Percentiles rank a stretch among this genome's conserved stretches.
Evolutionary conservation across 1,140 invertebrate species (phyloP).

Genomic region (Spodoptera litura): DNA sequence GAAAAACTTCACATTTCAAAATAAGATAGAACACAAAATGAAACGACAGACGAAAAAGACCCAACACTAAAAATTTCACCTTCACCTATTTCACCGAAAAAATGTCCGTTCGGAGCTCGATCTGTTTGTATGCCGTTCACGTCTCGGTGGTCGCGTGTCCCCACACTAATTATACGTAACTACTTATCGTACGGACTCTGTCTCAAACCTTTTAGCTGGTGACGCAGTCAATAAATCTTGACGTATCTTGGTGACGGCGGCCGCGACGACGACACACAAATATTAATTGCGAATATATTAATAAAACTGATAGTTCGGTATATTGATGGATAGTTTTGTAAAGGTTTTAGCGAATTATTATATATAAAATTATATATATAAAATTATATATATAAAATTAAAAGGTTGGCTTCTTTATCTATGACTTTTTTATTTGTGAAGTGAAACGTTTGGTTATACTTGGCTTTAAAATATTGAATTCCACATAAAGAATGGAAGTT

Average conservation of each 20-base stretch:
- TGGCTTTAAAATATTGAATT: too few relatives aligned
- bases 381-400: too few relatives aligned
- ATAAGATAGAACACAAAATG: neutral
- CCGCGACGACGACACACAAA: conserved; percentile 51
- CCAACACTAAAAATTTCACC: neutral
- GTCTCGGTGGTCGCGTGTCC: conserved; percentile 74
- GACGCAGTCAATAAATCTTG: conserved; percentile 74
- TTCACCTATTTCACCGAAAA: conserved; percentile 25
- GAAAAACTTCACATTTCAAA: neutral
- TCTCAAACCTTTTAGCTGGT: conserved; percentile 75
- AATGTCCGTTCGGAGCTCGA: neutral
- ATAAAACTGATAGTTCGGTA: conserved; percentile 47
- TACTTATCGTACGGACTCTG: conserved; percentile 71
- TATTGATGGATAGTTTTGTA: conserved; percentile 28
- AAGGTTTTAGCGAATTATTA: conserved; percentile 22
- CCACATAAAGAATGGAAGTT: too few relatives aligned
- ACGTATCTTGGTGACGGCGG: conserved; percentile 64
- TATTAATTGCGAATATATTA: conserved; percentile 57
- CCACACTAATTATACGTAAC: conserved; percentile 71
- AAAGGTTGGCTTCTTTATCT: neutral
- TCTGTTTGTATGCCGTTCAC: conserved; percentile 12
- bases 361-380: too few relatives aligned
- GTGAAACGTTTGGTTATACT: too few relatives aligned
- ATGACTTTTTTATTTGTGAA: too few relatives aligned
- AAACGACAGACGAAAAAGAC: neutral